Base-by-base conservation (phyloP, 1,140 invertebrate genomes). In the Bombus vancouverensis region DNA sequence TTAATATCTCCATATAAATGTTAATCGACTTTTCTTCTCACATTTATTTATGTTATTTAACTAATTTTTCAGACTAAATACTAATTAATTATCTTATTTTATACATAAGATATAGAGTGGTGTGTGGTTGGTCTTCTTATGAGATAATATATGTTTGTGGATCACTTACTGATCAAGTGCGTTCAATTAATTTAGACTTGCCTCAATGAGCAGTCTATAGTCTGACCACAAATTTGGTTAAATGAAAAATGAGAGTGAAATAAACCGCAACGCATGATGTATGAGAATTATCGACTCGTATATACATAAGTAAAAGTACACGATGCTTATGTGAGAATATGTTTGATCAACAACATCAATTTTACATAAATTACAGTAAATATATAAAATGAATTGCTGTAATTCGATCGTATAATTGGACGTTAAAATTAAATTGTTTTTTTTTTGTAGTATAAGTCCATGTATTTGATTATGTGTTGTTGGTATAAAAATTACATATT, bases 221-320 rank as follows among this genome's bases (percentile, higher is more conserved):
- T 25, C 34, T 53, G 25, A 66, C 57, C 81, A n/a, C 57, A 42
- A 75, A 83, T 75, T 82, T 74, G 47, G 71, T 44, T 39, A 42
- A 44, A 22, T 5, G 70, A 47, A 47, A 74, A 74, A 74, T 15
- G 32, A 75, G 25, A 66, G 72, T 75, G 44, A 42, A 28, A 62
- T 18, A 59, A 76, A 79, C 70, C 70, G 53, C 70, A 73, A n/a
- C 39, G 6, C 13, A n/a, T 6, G 15, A 25, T 57, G 53, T 44
- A 44, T 62, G 25, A 39, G 37, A 81, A 62, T 32, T 72, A n/a
- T 39, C 5, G 3, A 25, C 9, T 2, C 1, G 32, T 32, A 32
- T 22, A 34, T 59, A 47, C 3, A 0, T 8, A 57, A 79, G 25
- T 34, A 53, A 6, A 10, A n/a, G 5, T 28, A 4, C 39, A 39